Base-by-base conservation (phyloP, 2,888 invertebrate species). In the Muscina levida region DNA sequence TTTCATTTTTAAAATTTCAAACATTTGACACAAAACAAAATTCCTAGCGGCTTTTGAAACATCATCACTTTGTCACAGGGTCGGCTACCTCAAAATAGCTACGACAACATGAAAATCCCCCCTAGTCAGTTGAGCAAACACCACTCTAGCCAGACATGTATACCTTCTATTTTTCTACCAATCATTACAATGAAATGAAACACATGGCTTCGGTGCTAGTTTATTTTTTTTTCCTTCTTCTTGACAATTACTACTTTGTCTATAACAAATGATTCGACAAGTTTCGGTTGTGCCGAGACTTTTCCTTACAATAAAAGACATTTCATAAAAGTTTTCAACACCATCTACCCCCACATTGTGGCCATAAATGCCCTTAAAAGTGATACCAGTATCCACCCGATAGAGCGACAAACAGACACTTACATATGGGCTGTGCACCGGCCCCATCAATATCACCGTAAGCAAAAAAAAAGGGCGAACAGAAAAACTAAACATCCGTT, bases 401-500 rank as follows among this genome's bases (percentile, higher is more conserved):
- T 4, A 1, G 5, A 56, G n/a, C 53, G 46, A n/a, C 71, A 59
- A 15, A 66, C 26, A 15, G 48, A 46, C 44, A 51, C 37, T 31
- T 37, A 39, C 17, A 57, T 57, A 37, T 39, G 37, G 59, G 59
- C 59, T 39, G 39, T 44, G 19, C 17, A 37, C 19, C 51, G 68
- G 53, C 42, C 68, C 68, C 68, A 53, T 68, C 46, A 68, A 53
- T 53, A 5, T 39, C 56, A 1, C 26, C 19, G 17, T 13, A 22
- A 53, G 31, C 31, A 17, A 39, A 59, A 59, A 59, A 11, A 22
- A 1, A 48, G 57, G 66, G 62, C 42, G 42, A n/a, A n/a, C n/a
- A n/a, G n/a, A 67, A 68, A 57, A 68, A 46, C 67, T 68, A 68
- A 74, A 74, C 59, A 74, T 74, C 59, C 74, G 59, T 74, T 74